Evolutionary conservation across 2,113 vertebrate genomes (phyloP).

Genomic region (Pomatorhinus ruficollis): DNA sequence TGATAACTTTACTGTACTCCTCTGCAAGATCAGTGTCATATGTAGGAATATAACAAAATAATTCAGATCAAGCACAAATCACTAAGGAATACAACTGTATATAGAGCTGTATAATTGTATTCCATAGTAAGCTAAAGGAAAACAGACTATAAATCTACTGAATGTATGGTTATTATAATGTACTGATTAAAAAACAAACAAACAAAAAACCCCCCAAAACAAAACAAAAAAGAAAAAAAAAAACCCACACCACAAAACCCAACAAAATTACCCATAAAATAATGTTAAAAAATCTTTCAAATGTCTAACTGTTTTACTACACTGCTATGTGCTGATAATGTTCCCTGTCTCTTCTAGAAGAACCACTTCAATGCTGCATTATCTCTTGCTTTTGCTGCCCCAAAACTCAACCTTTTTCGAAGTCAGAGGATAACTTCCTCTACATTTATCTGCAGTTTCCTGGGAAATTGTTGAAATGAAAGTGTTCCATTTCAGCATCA

Average conservation of each 20-base stretch:
- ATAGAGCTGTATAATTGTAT: not conserved
- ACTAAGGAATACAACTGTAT: not conserved
- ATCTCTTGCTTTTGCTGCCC: not conserved
- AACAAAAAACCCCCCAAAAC: no score
- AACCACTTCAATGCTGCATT: not conserved
- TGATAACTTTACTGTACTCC: conserved; percentile 40
- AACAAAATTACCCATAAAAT: not conserved
- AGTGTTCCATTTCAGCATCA: not conserved
- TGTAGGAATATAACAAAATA: not conserved
- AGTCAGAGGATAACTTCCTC: not conserved
- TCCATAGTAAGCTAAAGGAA: not conserved
- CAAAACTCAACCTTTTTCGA: not conserved
- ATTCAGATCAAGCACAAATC: not conserved
- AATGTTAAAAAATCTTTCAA: not conserved
- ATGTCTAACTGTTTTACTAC: not conserved
- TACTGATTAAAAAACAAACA: not conserved
- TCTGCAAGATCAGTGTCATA: conserved; percentile 60
- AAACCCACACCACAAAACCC: not conserved
- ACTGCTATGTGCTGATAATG: not conserved
- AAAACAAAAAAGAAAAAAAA: not conserved
- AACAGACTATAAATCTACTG: not conserved
- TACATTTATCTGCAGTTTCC: not conserved
- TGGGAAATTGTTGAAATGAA: not conserved
- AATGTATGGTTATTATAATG: not conserved
- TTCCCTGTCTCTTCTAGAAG: not conserved